These are phyloP conservation scores for Austrolebias charrua DNA, from an alignment of 2,797 vertebrate genomes.

Conservation along the genomic window DNA sequence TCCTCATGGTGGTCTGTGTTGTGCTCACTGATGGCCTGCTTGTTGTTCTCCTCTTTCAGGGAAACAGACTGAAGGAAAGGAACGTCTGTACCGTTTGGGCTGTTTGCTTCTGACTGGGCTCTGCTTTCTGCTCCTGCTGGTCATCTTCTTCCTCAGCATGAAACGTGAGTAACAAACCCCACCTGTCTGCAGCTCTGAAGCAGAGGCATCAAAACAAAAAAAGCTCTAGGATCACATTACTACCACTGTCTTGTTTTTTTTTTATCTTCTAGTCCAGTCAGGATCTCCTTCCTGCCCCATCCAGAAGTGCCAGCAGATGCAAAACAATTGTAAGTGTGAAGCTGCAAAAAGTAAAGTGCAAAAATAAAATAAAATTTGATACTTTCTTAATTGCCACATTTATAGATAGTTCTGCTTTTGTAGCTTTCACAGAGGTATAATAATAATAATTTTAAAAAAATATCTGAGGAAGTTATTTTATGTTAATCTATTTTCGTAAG, in stretches of 20 bases:
- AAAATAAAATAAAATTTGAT: neutral
- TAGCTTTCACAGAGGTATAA: neutral
- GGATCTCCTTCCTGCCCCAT: constrained; percentile 38
- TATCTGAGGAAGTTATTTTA: constrained; percentile 16
- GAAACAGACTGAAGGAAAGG: constrained; percentile 10
- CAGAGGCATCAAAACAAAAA: neutral
- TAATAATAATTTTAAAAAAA: neutral
- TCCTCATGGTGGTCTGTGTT: constrained; percentile 12
- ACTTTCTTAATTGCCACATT: neutral
- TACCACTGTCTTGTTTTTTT: neutral
- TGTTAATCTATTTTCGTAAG: neutral
- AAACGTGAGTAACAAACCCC: constrained; percentile 69
- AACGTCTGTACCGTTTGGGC: constrained; percentile 44
- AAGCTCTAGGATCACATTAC: neutral
- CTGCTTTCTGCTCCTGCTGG: constrained; percentile 65
- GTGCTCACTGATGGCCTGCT: constrained; percentile 15
- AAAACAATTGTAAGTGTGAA: constrained; percentile 37
- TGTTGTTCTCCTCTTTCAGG: constrained; percentile 25
- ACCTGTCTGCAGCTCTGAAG: neutral
- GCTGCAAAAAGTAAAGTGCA: neutral
- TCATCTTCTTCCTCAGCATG: constrained; percentile 46
- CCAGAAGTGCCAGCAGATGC: constrained; percentile 18
- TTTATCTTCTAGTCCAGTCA: constrained; percentile 44
- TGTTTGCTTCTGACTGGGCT: constrained; percentile 57
- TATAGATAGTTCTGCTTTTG: constrained; percentile 36